Evolutionary conservation across 2,888 invertebrate genomes (phyloP).

Genomic region (Geotrupes spiniger): DNA sequence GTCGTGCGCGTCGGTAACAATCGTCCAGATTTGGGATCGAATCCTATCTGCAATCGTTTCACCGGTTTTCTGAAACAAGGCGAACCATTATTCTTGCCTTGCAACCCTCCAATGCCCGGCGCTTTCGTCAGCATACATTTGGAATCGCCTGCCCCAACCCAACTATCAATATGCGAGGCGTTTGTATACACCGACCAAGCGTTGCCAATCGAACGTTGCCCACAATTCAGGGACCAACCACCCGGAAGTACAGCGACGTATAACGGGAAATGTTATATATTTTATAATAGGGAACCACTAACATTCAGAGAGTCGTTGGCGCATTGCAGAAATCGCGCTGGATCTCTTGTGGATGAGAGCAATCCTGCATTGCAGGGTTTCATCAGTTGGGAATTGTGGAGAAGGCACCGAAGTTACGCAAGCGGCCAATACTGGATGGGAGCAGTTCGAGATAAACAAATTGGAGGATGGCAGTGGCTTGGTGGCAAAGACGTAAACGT

Average conservation of each 20-base stretch:
- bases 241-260: conserved; percentile 91
- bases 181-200: conserved; percentile 94
- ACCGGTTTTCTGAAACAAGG: conserved; percentile 85
- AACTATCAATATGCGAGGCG: conserved; percentile 87
- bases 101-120: conserved; percentile 93
- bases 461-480: conserved; percentile 87
- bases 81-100: conserved; percentile 86
- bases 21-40: conserved; percentile 85
- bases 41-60: conserved; percentile 89
- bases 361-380: conserved; percentile 93
- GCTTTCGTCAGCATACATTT: conserved; percentile 91
- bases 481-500: conserved; percentile 84
- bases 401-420: conserved; percentile 84
- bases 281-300: conserved; percentile 83
- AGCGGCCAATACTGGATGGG: conserved; percentile 96
- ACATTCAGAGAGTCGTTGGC: conserved; percentile 75
- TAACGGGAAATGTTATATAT: conserved; percentile 93
- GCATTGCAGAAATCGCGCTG: conserved; percentile 72
- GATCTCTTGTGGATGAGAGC: conserved; percentile 85
- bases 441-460: conserved; percentile 77
- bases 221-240: conserved; percentile 88
- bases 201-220: conserved; percentile 86
- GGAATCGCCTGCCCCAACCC: conserved; percentile 70
- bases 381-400: conserved; percentile 92
- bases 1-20: conserved; percentile 91